Conservation (phyloP, 1,140 invertebrate species). For the Camponotus pennsylvanicus region DNA sequence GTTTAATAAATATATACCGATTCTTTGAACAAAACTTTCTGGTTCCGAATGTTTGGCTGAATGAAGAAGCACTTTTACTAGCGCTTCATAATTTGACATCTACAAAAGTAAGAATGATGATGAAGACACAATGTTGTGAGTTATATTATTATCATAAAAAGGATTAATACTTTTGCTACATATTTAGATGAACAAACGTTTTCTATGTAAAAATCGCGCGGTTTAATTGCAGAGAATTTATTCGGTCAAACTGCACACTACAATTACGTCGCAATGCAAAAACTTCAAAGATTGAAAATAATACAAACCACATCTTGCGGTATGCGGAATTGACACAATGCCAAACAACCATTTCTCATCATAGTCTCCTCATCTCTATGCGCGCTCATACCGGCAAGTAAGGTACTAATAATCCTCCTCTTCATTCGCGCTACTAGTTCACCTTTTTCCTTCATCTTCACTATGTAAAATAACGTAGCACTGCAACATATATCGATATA, state of each 20-base stretch:
- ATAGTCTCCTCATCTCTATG: conserved; percentile 95
- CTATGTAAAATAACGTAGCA: conserved; percentile 97
- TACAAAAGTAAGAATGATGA: conserved; percentile 25
- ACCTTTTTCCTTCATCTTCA: conserved; percentile 93
- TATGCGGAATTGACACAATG: conserved; percentile 97
- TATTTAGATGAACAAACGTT: background rate
- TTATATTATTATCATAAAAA: conserved; percentile 1
- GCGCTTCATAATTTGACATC: conserved; percentile 94
- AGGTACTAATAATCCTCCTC: conserved; percentile 91
- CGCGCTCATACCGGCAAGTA: conserved; percentile 95
- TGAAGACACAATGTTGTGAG: too few species aligned
- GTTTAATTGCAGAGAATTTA: background rate
- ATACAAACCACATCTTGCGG: conserved; percentile 96
- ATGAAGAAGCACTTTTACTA: conserved; percentile 94
- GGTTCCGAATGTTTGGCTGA: conserved; percentile 93
- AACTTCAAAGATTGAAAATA: conserved; percentile 31
- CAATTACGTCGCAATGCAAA: background rate
- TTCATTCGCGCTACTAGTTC: conserved; percentile 90
- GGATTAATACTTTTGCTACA: background rate
- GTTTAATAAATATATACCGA: conserved; percentile 97
- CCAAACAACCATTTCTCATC: conserved; percentile 98
- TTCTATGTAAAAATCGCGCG: background rate
- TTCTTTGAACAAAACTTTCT: conserved; percentile 97
- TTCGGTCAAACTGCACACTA: background rate
- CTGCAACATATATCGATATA: conserved; percentile 84